phyloP scores from a whole-genome alignment of 2,113 vertebrate genomes.

The Eleginops maclovinus region DNA sequence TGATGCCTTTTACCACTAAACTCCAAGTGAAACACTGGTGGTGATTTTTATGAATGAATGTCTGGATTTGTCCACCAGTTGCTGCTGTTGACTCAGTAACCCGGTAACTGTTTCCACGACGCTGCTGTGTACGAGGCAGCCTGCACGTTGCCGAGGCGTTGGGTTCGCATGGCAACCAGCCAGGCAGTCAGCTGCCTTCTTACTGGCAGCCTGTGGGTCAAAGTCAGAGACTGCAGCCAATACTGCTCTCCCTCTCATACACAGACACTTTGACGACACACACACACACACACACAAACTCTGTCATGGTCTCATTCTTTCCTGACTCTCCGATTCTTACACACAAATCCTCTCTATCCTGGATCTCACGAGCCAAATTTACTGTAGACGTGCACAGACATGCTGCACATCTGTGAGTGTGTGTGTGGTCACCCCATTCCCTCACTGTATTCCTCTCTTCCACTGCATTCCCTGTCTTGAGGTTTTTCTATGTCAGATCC shows the following conservation, averaged over 20 bases:
- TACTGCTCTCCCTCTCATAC: constrained; percentile 37
- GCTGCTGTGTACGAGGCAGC: constrained; percentile 75
- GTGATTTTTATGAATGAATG: constrained; percentile 77
- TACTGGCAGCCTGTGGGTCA: constrained; percentile 72
- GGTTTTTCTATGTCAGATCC: constrained; percentile 51
- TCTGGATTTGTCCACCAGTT: constrained; percentile 69
- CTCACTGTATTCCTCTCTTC: constrained; percentile 30
- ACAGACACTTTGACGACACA: constrained; percentile 23
- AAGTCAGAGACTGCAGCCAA: constrained; percentile 63
- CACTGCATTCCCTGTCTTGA: constrained; percentile 35
- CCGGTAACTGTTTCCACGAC: constrained; percentile 68
- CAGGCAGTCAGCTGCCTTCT: constrained; percentile 79
- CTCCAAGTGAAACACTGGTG: not conserved
- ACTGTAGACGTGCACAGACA: constrained; percentile 4
- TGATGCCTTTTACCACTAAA: not conserved
- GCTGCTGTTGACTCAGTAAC: constrained; percentile 75
- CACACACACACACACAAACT: constrained; percentile 27
- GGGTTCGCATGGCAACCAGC: constrained; percentile 68
- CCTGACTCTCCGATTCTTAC: constrained; percentile 7
- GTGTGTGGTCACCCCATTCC: constrained; percentile 34
- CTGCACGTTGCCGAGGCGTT: constrained; percentile 79
- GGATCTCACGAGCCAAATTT: constrained; percentile 9
- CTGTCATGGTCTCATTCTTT: constrained; percentile 69
- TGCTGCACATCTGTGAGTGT: constrained; percentile 32
- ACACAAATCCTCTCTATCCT: constrained; percentile 28